These are phyloP conservation scores for Hystrix brachyura DNA, from an alignment of 2,113 vertebrate genomes.

Conservation along the genomic window DNA sequence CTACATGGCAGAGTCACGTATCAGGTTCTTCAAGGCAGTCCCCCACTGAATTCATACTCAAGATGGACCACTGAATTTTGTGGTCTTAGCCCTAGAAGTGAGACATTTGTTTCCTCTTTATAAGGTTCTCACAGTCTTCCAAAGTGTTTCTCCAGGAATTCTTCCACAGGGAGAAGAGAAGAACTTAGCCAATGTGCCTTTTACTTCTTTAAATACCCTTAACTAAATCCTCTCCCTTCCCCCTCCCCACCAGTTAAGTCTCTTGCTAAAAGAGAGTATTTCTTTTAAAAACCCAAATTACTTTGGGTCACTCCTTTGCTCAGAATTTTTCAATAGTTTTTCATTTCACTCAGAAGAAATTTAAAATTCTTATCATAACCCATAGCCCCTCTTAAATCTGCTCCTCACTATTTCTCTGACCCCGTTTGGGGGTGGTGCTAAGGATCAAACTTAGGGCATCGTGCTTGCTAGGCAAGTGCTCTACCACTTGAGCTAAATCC, in stretches of 20 bases:
- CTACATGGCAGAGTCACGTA: not conserved
- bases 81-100: not conserved
- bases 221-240: not conserved
- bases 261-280: not conserved
- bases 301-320: not conserved
- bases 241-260: not conserved
- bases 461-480: no score
- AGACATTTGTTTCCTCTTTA: not conserved
- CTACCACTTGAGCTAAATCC: no score
- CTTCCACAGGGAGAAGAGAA: not conserved
- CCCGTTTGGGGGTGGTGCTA: not conserved
- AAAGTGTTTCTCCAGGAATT: not conserved
- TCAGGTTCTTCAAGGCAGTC: not conserved
- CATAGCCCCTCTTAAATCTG: not conserved
- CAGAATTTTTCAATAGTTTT: not conserved
- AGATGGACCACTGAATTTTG: not conserved
- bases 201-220: slow-evolving; percentile 24
- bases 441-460: no score
- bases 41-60: not conserved
- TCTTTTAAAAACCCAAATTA: slow-evolving; percentile 34
- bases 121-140: not conserved
- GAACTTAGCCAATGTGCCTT: not conserved
- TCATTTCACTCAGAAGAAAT: slow-evolving; percentile 9
- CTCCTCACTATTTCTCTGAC: not conserved
- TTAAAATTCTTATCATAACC: not conserved